Percentiles rank a stretch among this genome's conserved stretches.
Conservation (phyloP, 2,113 vertebrate species). For the human (Homo sapiens) region DNA sequence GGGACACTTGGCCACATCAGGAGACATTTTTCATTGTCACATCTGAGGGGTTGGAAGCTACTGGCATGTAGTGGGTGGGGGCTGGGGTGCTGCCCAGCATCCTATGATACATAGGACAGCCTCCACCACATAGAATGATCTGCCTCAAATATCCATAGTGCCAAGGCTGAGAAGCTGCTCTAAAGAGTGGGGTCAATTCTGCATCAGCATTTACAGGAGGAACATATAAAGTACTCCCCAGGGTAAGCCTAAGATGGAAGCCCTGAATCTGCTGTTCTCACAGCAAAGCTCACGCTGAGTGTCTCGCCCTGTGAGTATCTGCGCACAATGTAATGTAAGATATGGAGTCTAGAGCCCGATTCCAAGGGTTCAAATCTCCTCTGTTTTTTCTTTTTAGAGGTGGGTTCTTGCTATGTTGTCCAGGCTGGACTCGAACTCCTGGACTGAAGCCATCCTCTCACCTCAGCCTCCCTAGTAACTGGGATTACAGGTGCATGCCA, state of each 20-base stretch:
- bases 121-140: neutral
- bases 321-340: neutral
- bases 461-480: neutral
- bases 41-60: no score
- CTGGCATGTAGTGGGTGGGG: neutral
- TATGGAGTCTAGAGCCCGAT: neutral
- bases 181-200: neutral
- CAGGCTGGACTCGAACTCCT: neutral
- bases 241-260: neutral
- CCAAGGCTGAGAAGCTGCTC: neutral
- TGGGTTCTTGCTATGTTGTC: neutral
- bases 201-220: neutral
- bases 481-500: neutral
- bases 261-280: neutral
- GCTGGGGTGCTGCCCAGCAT: neutral
- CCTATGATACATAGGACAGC: no score
- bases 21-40: neutral
- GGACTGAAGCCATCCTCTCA: neutral
- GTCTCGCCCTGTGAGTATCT: neutral
- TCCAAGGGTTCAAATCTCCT: no score
- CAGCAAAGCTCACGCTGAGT: fast-evolving
- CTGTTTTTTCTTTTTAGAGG: neutral
- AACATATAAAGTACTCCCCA: neutral
- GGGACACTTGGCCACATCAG: neutral
- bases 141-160: neutral